Percentiles rank a stretch among this genome's conserved stretches.
Evolutionary conservation across 2,888 invertebrate genomes (phyloP).

Genomic region (Xanthorhoe spadicearia): DNA sequence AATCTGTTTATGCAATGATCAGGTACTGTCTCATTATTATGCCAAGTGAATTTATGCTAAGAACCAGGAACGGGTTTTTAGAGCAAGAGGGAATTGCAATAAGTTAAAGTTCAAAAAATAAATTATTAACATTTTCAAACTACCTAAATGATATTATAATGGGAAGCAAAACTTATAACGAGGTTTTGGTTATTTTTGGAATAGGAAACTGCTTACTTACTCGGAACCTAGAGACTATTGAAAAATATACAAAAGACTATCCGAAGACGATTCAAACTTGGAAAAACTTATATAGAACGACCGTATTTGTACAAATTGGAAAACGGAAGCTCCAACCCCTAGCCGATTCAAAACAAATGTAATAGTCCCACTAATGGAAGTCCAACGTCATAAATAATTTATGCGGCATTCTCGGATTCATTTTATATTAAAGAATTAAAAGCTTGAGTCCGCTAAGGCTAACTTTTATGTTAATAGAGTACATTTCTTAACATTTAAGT

Average conservation of each 20-base stretch:
- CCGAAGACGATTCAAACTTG: slow-evolving; percentile 8
- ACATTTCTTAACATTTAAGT: slow-evolving; percentile 14
- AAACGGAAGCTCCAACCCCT: slow-evolving; percentile 40
- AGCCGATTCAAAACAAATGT: slow-evolving; percentile 57
- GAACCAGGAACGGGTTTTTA: slow-evolving; percentile 16
- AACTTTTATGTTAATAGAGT: slow-evolving; percentile 14
- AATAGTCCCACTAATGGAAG: slow-evolving; percentile 62
- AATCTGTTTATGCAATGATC: slow-evolving; percentile 37
- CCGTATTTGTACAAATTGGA: slow-evolving; percentile 32
- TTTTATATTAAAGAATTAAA: slow-evolving; percentile 64
- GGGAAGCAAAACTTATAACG: background rate
- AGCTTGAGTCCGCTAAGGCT: slow-evolving; percentile 39
- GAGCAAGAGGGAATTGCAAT: slow-evolving; percentile 12
- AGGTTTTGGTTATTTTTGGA: background rate
- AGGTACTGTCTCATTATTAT: slow-evolving; percentile 35
- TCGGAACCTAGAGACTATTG: background rate
- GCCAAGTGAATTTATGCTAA: slow-evolving; percentile 30
- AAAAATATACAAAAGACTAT: slow-evolving; percentile 8
- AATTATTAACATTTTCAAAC: background rate
- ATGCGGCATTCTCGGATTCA: slow-evolving; percentile 56
- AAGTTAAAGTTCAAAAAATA: slow-evolving; percentile 7
- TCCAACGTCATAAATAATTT: slow-evolving; percentile 65
- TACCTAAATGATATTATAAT: background rate
- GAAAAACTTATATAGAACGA: slow-evolving; percentile 19
- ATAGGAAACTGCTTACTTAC: background rate